A percentile compares a stretch with the other conserved stretches of the same genome.
These are phyloP conservation scores for Drosophila sturtevanti DNA, from an alignment of 1,140 invertebrate genomes.

Conservation along the genomic window DNA sequence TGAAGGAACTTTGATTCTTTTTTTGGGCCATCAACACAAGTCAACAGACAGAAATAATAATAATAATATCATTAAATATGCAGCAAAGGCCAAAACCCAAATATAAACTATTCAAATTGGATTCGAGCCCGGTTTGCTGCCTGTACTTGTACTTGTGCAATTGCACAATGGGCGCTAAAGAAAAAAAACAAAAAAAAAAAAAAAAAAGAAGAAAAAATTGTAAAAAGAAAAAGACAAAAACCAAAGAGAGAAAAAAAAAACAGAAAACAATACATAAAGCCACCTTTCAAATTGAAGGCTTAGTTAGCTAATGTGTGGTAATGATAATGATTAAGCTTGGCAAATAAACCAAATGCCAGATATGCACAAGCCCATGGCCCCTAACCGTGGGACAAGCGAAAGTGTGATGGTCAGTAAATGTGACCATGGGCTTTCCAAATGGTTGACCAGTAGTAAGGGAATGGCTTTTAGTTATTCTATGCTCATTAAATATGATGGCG, in stretches of 20 bases:
- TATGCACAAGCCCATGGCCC: constrained; percentile 33
- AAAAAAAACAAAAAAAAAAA: constrained; percentile 7
- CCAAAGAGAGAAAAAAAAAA: constrained; percentile 11
- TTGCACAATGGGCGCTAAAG: constrained; percentile 56
- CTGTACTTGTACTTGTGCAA: constrained; percentile 42
- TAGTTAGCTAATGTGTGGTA: constrained; percentile 70
- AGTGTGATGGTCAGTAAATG: constrained; percentile 39
- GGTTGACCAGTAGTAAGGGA: constrained; percentile 16
- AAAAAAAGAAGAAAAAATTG: background rate
- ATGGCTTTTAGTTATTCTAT: background rate
- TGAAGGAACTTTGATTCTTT: constrained; percentile 26
- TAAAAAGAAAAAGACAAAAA: constrained; percentile 42
- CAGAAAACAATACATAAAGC: constrained; percentile 47
- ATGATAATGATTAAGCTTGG: constrained; percentile 74
- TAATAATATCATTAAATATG: constrained; percentile 67
- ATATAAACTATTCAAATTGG: constrained; percentile 72
- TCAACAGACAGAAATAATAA: background rate
- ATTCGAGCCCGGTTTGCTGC: constrained; percentile 35
- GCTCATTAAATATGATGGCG: constrained; percentile 25
- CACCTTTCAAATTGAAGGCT: constrained; percentile 77
- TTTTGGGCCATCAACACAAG: constrained; percentile 27
- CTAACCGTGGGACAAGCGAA: constrained; percentile 22
- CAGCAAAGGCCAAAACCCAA: constrained; percentile 37
- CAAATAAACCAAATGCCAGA: constrained; percentile 63
- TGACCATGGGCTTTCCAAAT: constrained; percentile 52